Conservation (phyloP, 2,113 vertebrate genomes). For the Salvator merianae region DNA sequence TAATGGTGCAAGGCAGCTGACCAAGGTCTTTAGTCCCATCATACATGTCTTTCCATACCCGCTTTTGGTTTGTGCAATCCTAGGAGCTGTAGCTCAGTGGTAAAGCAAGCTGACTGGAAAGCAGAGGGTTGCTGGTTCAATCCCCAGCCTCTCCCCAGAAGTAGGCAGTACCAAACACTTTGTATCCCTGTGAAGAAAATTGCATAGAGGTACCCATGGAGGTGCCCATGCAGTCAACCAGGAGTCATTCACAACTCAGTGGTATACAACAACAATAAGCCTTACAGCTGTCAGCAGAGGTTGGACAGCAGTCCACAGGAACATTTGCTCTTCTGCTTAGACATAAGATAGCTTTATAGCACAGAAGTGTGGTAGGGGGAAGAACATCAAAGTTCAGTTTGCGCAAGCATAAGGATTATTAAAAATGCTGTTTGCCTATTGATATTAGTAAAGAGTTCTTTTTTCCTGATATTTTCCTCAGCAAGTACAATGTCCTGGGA, state of each 20-base stretch:
- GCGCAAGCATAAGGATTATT: neutral
- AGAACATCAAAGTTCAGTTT: neutral
- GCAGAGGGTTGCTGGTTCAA: no score
- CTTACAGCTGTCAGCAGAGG: neutral
- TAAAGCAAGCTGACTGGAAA: no score
- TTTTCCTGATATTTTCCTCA: neutral
- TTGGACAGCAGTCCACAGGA: neutral
- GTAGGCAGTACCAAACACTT: no score
- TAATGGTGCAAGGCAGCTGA: neutral
- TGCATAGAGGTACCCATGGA: no score
- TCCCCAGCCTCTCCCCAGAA: no score
- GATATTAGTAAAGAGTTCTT: neutral
- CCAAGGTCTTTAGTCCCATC: neutral
- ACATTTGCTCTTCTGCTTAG: accelerated
- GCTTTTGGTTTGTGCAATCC: neutral
- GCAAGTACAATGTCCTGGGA: constrained; percentile 4
- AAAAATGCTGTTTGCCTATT: neutral
- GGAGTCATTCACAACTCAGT: no score
- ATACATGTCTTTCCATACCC: neutral
- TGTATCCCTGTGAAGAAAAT: no score
- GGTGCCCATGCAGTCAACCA: no score
- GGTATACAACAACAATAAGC: no score
- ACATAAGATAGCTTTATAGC: constrained; percentile 22
- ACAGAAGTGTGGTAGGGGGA: neutral
- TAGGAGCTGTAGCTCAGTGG: accelerated